Percentiles rank a stretch among this genome's conserved stretches.
Conservation (phyloP, 2,797 vertebrate genomes). For the Echiichthys vipera region DNA sequence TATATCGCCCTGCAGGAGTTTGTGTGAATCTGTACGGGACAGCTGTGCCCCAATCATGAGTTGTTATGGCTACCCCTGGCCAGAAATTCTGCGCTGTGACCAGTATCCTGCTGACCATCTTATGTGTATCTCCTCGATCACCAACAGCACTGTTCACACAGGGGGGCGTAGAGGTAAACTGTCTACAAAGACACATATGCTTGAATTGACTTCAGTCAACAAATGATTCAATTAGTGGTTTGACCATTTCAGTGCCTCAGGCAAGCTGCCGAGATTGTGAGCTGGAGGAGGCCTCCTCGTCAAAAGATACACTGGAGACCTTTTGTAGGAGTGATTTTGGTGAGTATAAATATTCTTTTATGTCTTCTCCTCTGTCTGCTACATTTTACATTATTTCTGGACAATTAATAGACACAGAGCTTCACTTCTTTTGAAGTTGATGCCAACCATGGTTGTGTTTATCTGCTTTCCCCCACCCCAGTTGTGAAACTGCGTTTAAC, state of each 20-base stretch:
- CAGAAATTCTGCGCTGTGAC: slow-evolving; percentile 87
- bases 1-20: slow-evolving; percentile 88
- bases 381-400: background rate
- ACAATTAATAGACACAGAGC: slow-evolving; percentile 4
- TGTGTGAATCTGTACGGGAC: slow-evolving; percentile 87
- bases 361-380: background rate
- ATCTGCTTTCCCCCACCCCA: slow-evolving; percentile 60
- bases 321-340: slow-evolving; percentile 90
- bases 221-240: slow-evolving; percentile 30
- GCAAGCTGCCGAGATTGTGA: slow-evolving; percentile 91
- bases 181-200: background rate
- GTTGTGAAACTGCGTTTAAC: slow-evolving; percentile 89
- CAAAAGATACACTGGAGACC: slow-evolving; percentile 85
- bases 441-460: slow-evolving; percentile 8
- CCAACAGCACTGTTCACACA: slow-evolving; percentile 74
- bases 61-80: slow-evolving; percentile 90
- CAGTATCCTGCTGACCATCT: slow-evolving; percentile 87
- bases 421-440: background rate
- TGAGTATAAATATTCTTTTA: slow-evolving; percentile 69
- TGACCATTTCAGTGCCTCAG: slow-evolving; percentile 79
- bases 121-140: slow-evolving; percentile 88
- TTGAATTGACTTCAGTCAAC: slow-evolving; percentile 9
- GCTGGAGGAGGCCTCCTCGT: slow-evolving; percentile 84
- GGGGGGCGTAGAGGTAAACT: slow-evolving; percentile 76
- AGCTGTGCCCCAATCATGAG: slow-evolving; percentile 90